Percentiles rank a stretch among this genome's conserved stretches.
phyloP scores from a whole-genome alignment of 2,113 vertebrate species.

The Pelvicachromis taeniatus region DNA sequence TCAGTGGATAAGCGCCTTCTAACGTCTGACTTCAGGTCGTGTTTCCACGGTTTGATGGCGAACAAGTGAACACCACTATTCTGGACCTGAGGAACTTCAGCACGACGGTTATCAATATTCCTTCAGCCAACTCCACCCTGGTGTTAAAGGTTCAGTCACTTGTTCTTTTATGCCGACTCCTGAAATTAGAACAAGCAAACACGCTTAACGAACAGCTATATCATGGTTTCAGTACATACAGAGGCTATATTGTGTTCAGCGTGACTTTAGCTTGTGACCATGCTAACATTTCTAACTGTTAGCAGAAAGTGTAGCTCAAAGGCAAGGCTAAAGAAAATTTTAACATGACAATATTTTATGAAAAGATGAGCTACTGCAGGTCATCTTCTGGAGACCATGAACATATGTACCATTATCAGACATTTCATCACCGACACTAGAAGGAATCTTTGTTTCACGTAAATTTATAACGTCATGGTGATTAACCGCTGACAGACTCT shows the following conservation, averaged over 20 bases:
- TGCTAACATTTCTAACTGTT: neutral
- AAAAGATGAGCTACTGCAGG: neutral
- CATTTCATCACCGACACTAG: neutral
- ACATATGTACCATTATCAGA: neutral
- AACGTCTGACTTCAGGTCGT: slow-evolving; percentile 69
- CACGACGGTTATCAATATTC: slow-evolving; percentile 76
- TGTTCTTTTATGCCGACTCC: neutral
- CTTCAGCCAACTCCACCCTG: slow-evolving; percentile 67
- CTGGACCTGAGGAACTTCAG: slow-evolving; percentile 77
- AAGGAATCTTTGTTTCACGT: neutral
- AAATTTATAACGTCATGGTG: neutral
- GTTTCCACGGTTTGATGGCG: slow-evolving; percentile 68
- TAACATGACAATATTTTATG: neutral
- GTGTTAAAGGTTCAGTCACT: slow-evolving; percentile 70
- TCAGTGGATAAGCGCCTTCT: neutral
- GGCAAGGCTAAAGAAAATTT: neutral
- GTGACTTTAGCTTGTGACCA: neutral
- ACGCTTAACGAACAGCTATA: neutral
- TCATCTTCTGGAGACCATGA: neutral
- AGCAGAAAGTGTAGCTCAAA: neutral
- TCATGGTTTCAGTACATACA: neutral
- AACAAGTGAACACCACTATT: slow-evolving; percentile 61
- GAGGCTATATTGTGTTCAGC: neutral
- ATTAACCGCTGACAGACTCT: neutral
- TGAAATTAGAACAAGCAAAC: neutral